These are phyloP conservation scores for Ellobius talpinus DNA, from an alignment of 2,113 vertebrate genomes.

Conservation along the genomic window DNA sequence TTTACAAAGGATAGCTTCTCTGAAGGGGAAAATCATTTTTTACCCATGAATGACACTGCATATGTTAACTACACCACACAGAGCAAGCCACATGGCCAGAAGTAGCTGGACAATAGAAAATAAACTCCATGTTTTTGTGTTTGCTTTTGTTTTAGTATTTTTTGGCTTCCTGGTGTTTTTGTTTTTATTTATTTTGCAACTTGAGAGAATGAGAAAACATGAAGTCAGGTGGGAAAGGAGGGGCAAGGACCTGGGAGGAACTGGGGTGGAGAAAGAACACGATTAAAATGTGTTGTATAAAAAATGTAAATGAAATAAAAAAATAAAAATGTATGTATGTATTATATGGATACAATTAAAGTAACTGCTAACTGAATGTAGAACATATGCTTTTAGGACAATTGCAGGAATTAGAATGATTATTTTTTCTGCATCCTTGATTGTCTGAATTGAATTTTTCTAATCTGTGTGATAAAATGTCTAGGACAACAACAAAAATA, in stretches of 20 bases:
- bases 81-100: background rate
- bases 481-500: background rate
- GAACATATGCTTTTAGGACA: background rate
- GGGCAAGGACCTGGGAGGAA: background rate
- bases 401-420: background rate
- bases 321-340: background rate
- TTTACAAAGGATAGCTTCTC: background rate
- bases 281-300: background rate
- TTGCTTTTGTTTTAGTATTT: background rate
- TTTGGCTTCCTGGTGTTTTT: background rate
- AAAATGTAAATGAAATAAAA: no score
- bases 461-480: conserved; percentile 10
- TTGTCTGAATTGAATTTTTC: background rate
- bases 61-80: background rate
- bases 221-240: no score
- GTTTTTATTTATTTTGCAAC: background rate
- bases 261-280: background rate
- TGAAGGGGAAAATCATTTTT: background rate
- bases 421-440: background rate
- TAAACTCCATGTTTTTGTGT: background rate
- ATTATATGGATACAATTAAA: background rate
- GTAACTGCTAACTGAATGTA: background rate
- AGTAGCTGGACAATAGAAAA: background rate
- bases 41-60: background rate
- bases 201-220: background rate